Evolutionary conservation across 2,888 invertebrate species (phyloP).

Genomic region (Autographa gamma): DNA sequence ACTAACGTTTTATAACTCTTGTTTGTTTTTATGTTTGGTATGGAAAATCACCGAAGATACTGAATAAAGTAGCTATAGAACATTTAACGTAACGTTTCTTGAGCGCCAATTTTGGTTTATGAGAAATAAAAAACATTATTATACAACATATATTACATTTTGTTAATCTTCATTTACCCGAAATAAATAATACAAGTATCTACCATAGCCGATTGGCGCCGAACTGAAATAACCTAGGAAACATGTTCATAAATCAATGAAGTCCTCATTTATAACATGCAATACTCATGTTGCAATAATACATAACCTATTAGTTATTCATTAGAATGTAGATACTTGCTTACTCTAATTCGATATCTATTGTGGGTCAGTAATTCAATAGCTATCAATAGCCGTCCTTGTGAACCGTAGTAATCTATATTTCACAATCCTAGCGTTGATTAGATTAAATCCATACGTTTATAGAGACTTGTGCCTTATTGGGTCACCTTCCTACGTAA

Average conservation of each 20-base stretch:
- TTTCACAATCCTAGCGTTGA: slow-evolving; percentile 45
- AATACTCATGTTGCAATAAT: background rate
- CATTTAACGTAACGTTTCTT: no score
- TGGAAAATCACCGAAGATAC: no score
- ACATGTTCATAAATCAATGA: background rate
- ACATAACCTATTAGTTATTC: background rate
- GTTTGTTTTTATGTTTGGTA: no score
- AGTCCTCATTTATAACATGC: background rate
- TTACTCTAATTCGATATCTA: slow-evolving; percentile 42
- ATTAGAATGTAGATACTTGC: background rate
- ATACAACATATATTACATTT: no score
- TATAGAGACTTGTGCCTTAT: slow-evolving; percentile 27
- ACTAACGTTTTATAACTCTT: no score
- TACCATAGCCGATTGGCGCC: no score
- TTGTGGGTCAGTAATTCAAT: slow-evolving; percentile 49
- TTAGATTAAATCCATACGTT: slow-evolving; percentile 43
- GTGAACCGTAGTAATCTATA: slow-evolving; percentile 29
- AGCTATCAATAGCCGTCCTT: slow-evolving; percentile 40
- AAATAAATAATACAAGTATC: no score
- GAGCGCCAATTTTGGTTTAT: no score
- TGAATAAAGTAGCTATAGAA: no score
- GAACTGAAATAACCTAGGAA: no score
- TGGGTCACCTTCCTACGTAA: slow-evolving; percentile 6
- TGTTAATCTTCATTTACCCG: no score
- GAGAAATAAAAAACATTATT: no score